Conservation (phyloP, 2,113 vertebrate species). For the Prietella phreatophila region DNA sequence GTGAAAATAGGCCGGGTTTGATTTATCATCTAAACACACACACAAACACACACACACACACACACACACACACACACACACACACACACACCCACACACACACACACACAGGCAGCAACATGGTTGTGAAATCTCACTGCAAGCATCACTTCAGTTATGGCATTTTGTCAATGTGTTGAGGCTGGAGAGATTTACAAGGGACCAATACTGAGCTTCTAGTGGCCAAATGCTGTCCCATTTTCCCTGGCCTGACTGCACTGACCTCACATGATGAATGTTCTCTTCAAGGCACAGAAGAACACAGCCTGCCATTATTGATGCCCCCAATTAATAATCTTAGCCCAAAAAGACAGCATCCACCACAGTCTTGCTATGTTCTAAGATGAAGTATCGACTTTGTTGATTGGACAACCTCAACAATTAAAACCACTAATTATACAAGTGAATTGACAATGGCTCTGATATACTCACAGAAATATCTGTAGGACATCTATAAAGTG, state of each 20-base stretch:
- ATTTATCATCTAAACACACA: slow-evolving; percentile 57
- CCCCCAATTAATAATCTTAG: slow-evolving; percentile 70
- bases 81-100: slow-evolving; percentile 48
- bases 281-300: slow-evolving; percentile 61
- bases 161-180: slow-evolving; percentile 60
- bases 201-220: slow-evolving; percentile 52
- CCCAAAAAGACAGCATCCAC: slow-evolving; percentile 47
- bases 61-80: too few relatives aligned
- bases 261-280: slow-evolving; percentile 72
- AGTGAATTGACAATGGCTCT: slow-evolving; percentile 19
- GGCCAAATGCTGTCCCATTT: slow-evolving; percentile 68
- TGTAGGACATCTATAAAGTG: slow-evolving; percentile 57
- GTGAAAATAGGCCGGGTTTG: slow-evolving; percentile 53
- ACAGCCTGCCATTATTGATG: slow-evolving; percentile 70
- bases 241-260: slow-evolving; percentile 60
- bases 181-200: slow-evolving; percentile 50
- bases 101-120: slow-evolving; percentile 60
- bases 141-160: slow-evolving; percentile 56
- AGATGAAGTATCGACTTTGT: slow-evolving; percentile 37
- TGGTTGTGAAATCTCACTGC: slow-evolving; percentile 63
- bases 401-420: slow-evolving; percentile 45
- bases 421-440: slow-evolving; percentile 40
- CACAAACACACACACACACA: too few relatives aligned
- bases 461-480: slow-evolving; percentile 54
- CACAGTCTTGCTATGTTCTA: slow-evolving; percentile 32